Base-by-base conservation (phyloP, 2,888 invertebrate species). In the Drosophila lacicola region DNA sequence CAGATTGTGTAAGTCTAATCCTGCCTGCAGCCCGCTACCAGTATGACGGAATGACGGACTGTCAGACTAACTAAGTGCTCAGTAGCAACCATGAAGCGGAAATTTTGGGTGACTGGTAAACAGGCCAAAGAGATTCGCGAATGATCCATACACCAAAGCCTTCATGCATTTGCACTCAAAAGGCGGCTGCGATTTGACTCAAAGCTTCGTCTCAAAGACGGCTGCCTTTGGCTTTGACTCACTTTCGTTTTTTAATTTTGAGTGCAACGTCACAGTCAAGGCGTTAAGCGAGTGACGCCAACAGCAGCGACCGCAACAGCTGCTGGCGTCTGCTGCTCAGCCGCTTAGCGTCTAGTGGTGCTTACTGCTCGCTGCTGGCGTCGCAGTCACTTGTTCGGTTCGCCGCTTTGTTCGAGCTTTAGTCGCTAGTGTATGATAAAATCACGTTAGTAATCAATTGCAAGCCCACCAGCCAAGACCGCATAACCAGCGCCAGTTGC, bases 391-490 rank as follows among this genome's bases (percentile, higher is more conserved):
- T 66, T 61, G 66, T 53, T 57, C 56, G 66, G 64, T 54, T 70
- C 62, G 82, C 29, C 70, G 87, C 81, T 82, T 86, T 83, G 83
- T 84, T 90, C 64, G 79, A 90, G 91, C 90, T 91, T 91, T 91
- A 91, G 90, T 91, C 85, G 81, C 86, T 90, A 90, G 91, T 90
- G 91, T 91, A 91, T 92, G 91, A 91, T 91, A 91, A 91, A 91
- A 91, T 90, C 91, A 90, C 91, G 90, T 91, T 91, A 91, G 91
- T 91, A 91, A 91, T 90, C 92, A 91, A 91, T 91, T 91, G 91
- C 89, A 91, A 89, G 90, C 85, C 89, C 87, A 92, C 89, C 90
- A 87, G 91, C 90, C 90, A 90, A 91, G 91, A 91, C 82, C 81
- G 80, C 90, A 90, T 69, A 78, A 78, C 77, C 63, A 78, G 77